Conservation (phyloP, 2,113 vertebrate genomes). For the Thamnaconus septentrionalis region DNA sequence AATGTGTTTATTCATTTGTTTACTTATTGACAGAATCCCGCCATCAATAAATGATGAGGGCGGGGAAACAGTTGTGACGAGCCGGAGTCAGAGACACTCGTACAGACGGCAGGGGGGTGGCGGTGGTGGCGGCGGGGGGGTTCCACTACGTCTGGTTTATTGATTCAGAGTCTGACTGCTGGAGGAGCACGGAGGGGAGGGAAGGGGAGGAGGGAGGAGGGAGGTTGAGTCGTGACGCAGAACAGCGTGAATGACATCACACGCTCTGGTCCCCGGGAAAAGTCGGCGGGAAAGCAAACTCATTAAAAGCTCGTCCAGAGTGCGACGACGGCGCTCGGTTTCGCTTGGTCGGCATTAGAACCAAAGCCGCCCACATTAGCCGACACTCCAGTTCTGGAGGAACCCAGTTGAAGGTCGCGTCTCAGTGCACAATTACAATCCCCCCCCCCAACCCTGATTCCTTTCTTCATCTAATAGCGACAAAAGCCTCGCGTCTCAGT, state of each 20-base stretch:
- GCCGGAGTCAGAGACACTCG: neutral
- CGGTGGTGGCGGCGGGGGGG: too few relatives aligned
- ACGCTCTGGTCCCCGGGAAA: neutral
- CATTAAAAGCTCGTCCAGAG: too few relatives aligned
- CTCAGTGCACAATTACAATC: neutral
- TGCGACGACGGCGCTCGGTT: conserved; percentile 8
- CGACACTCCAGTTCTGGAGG: conserved; percentile 39
- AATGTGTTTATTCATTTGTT: conserved; percentile 44
- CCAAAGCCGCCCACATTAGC: conserved; percentile 40
- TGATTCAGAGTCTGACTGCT: conserved; percentile 1
- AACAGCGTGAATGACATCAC: neutral
- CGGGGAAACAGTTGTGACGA: neutral
- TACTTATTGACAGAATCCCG: conserved; percentile 60
- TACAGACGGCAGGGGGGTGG: neutral
- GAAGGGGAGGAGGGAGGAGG: neutral
- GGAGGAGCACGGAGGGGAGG: neutral
- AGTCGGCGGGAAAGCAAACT: too few relatives aligned
- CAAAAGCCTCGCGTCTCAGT: conserved; percentile 5
- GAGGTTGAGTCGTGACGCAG: too few relatives aligned
- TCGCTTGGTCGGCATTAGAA: conserved; percentile 32
- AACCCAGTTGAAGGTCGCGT: conserved; percentile 47
- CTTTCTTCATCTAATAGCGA: neutral
- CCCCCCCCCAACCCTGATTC: neutral
- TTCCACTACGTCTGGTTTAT: conserved; percentile 19
- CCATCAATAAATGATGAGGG: conserved; percentile 70